Evolutionary conservation across 2,888 invertebrate species (phyloP).

Genomic region (Pilophorus perplexus): DNA sequence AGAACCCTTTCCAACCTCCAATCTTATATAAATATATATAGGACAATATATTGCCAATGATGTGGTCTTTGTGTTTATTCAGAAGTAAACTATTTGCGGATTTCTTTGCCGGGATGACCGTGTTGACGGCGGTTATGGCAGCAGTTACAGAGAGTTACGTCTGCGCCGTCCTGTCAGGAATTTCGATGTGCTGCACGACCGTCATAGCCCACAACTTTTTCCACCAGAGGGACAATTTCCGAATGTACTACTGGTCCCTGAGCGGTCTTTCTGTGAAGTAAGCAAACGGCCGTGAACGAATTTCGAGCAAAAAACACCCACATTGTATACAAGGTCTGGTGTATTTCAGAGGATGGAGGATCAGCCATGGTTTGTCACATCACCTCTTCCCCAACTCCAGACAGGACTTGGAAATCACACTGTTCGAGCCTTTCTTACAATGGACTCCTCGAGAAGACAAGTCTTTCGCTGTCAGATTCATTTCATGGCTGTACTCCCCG

Average conservation of each 20-base stretch:
- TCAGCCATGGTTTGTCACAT: slow-evolving; percentile 74
- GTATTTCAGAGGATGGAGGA: slow-evolving; percentile 68
- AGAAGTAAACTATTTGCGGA: slow-evolving; percentile 54
- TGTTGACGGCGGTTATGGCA: slow-evolving; percentile 51
- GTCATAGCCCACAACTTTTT: slow-evolving; percentile 73
- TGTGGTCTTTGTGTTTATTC: background rate
- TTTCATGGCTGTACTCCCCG: slow-evolving; percentile 58
- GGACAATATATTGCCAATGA: too few relatives aligned
- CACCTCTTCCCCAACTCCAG: slow-evolving; percentile 75
- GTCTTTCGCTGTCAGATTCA: slow-evolving; percentile 56
- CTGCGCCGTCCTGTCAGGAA: slow-evolving; percentile 57
- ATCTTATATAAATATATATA: too few relatives aligned
- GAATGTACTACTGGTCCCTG: slow-evolving; percentile 75
- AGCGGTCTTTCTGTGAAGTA: slow-evolving; percentile 64
- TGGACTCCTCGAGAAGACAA: slow-evolving; percentile 63
- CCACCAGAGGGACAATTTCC: slow-evolving; percentile 71
- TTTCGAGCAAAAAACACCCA: too few relatives aligned
- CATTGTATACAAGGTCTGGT: too few relatives aligned
- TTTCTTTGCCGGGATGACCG: slow-evolving; percentile 52
- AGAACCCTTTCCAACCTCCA: too few relatives aligned
- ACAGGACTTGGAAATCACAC: slow-evolving; percentile 69
- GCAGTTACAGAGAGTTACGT: slow-evolving; percentile 45
- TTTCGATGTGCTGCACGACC: slow-evolving; percentile 60
- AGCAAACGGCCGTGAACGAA: too few relatives aligned
- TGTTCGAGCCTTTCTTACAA: slow-evolving; percentile 64